Percentiles rank a stretch among this genome's conserved stretches.
Evolutionary conservation across 2,888 invertebrate species (phyloP).

Genomic region (Eulithis prunata): DNA sequence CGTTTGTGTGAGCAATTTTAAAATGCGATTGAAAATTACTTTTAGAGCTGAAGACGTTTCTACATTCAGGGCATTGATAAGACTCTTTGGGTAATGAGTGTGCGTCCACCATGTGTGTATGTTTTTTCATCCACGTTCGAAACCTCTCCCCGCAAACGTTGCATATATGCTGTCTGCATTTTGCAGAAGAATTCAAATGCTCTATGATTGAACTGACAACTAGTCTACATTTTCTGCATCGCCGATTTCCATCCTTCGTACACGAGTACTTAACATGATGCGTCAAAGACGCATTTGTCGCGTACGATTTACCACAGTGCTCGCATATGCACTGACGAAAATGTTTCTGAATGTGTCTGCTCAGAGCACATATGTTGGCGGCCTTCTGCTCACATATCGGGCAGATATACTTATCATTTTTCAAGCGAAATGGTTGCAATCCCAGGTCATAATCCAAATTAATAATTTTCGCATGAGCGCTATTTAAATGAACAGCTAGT

Average conservation of each 20-base stretch:
- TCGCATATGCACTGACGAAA: slow-evolving; percentile 65
- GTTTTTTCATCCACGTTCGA: slow-evolving; percentile 49
- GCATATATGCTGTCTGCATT: slow-evolving; percentile 62
- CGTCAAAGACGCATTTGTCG: slow-evolving; percentile 54
- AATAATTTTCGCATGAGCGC: slow-evolving; percentile 50
- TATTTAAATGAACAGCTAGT: slow-evolving; percentile 54
- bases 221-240: slow-evolving; percentile 56
- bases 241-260: slow-evolving; percentile 42
- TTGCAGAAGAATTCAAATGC: slow-evolving; percentile 49
- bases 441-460: slow-evolving; percentile 56
- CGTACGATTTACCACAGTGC: slow-evolving; percentile 65
- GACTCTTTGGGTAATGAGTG: slow-evolving; percentile 58
- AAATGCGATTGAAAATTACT: slow-evolving; percentile 59
- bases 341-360: slow-evolving; percentile 63
- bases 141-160: slow-evolving; percentile 61
- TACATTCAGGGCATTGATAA: slow-evolving; percentile 62
- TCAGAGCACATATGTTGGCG: slow-evolving; percentile 57
- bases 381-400: slow-evolving; percentile 55
- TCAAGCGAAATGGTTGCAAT: slow-evolving; percentile 61
- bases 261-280: slow-evolving; percentile 51
- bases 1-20: no score
- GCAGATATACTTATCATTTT: slow-evolving; percentile 49
- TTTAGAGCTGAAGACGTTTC: slow-evolving; percentile 52
- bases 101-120: slow-evolving; percentile 54
- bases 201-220: slow-evolving; percentile 55